phyloP scores from a whole-genome alignment of 37 sponge, comb jelly and placozoan species.

The Halisarca cf. caerulea region DNA sequence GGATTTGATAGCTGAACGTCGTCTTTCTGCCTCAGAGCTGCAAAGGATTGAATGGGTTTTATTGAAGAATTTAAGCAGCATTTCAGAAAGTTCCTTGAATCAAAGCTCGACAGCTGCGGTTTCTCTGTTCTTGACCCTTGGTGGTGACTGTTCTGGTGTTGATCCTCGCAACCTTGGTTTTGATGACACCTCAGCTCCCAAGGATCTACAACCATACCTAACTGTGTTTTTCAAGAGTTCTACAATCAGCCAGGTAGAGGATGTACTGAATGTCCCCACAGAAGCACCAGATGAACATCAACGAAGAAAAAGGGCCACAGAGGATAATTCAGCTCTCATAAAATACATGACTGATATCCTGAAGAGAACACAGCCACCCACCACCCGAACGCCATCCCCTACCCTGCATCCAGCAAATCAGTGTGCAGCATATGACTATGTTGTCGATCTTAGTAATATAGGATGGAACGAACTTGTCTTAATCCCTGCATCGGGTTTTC shows the following conservation, averaged over 20 bases:
- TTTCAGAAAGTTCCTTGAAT: neutral
- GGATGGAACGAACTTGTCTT: slow-evolving; percentile 36
- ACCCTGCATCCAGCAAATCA: too few relatives aligned
- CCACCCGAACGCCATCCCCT: too few relatives aligned
- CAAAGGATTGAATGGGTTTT: neutral
- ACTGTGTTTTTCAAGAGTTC: neutral
- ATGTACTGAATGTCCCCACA: neutral
- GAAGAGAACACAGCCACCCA: too few relatives aligned
- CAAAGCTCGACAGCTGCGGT: neutral
- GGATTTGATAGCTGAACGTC: neutral
- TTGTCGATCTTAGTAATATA: too few relatives aligned
- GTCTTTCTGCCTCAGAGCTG: neutral
- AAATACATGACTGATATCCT: too few relatives aligned
- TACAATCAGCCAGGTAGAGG: neutral
- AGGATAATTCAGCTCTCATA: too few relatives aligned
- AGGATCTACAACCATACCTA: neutral
- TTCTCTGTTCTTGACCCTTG: slow-evolving; percentile 5
- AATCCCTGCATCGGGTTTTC: neutral
- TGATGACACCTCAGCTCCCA: neutral
- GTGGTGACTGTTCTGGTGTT: neutral
- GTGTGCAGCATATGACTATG: too few relatives aligned
- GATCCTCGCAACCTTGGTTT: slow-evolving; percentile 1
- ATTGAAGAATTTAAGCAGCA: neutral
- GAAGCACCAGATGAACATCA: neutral
- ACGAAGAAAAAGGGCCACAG: neutral